Conservation (phyloP, 2,797 vertebrate species). For the Cyclura pinguis region DNA sequence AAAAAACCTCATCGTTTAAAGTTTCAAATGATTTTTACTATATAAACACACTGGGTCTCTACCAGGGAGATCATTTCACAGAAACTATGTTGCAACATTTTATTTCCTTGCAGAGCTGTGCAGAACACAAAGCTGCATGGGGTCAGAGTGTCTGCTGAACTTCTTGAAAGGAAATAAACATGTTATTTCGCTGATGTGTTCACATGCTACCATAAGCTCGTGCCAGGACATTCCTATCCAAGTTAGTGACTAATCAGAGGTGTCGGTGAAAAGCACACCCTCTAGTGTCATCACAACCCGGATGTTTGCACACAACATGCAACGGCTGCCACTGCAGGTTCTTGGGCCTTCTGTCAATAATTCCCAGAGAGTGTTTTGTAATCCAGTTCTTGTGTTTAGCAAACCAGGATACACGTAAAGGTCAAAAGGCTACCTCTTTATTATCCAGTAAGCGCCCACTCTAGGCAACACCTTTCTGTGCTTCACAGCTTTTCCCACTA, state of each 20-base stretch:
- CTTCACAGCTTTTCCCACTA: not conserved
- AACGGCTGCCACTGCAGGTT: conserved; percentile 64
- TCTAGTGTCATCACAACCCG: conserved; percentile 69
- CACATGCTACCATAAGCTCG: conserved; percentile 62
- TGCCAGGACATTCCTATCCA: conserved; percentile 76
- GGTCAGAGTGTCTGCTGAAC: conserved; percentile 55
- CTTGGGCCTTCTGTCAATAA: conserved; percentile 72
- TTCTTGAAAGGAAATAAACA: conserved; percentile 68
- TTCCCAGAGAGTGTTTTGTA: conserved; percentile 72
- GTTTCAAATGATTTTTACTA: not conserved
- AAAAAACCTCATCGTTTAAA: not conserved
- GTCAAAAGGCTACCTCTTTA: conserved; percentile 55
- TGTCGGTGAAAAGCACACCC: conserved; percentile 73
- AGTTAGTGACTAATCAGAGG: conserved; percentile 79
- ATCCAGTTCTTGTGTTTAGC: conserved; percentile 56
- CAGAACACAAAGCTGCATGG: conserved; percentile 26
- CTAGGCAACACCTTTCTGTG: not conserved
- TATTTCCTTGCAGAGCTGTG: conserved; percentile 26
- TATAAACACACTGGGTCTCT: conserved; percentile 35
- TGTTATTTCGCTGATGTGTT: conserved; percentile 71
- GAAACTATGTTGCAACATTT: conserved; percentile 8
- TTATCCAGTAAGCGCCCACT: not conserved
- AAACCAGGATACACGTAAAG: conserved; percentile 71
- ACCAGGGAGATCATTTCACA: not conserved
- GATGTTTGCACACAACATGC: conserved; percentile 55